Percentiles rank a stretch among this genome's conserved stretches.
These are phyloP conservation scores for Hirtodrosophila histrioides DNA, from an alignment of 2,888 invertebrate species.

Conservation along the genomic window DNA sequence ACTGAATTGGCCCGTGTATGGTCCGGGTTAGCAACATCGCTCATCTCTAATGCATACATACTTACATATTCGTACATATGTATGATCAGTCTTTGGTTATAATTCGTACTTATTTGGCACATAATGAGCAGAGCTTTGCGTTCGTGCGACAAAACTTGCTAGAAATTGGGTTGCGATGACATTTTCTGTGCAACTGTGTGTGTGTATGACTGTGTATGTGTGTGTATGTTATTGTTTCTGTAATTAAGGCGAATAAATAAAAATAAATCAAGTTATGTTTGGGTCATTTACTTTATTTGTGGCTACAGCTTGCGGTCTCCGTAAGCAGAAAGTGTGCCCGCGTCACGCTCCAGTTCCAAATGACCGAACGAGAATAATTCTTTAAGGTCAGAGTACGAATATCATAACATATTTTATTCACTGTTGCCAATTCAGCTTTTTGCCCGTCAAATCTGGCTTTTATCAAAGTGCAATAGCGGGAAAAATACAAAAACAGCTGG, in stretches of 20 bases:
- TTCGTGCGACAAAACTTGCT: constrained; percentile 3
- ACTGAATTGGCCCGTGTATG: no score
- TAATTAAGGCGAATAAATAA: constrained; percentile 19
- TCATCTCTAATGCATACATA: no score
- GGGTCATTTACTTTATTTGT: neutral
- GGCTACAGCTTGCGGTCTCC: constrained; percentile 10
- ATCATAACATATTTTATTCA: neutral
- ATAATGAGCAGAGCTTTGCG: constrained; percentile 29
- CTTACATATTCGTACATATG: neutral
- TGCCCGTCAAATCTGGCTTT: no score
- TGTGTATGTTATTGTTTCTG: constrained; percentile 6
- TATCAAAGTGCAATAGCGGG: no score
- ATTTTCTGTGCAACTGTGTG: neutral
- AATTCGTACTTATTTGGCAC: constrained; percentile 23
- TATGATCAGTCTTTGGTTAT: neutral
- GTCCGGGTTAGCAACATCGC: no score
- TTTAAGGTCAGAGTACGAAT: neutral
- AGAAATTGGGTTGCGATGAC: constrained; percentile 21
- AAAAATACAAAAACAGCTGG: no score
- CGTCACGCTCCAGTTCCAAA: constrained; percentile 39
- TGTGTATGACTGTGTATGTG: neutral
- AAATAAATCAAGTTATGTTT: constrained; percentile 29
- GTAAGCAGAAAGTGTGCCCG: constrained; percentile 1
- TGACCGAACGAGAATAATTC: constrained; percentile 1
- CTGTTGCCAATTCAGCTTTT: no score